phyloP scores from a whole-genome alignment of 2,113 vertebrate species.

The Hoplias malabaricus region DNA sequence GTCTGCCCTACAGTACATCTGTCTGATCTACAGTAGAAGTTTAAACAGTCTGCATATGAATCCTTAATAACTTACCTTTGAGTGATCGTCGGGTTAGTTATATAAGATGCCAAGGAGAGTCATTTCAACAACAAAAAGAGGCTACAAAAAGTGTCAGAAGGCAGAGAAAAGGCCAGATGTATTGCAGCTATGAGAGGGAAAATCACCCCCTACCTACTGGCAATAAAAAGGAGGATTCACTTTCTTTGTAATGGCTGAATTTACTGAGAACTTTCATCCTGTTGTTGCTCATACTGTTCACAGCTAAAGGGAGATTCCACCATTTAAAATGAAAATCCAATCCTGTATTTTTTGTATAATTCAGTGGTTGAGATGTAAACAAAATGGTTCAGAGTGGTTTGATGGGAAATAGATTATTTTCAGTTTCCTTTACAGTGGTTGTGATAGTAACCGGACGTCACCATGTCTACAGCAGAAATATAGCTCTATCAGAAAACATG shows the following conservation, averaged over 20 bases:
- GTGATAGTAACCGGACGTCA: too few species aligned
- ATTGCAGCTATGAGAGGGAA: neutral
- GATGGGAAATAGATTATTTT: too few species aligned
- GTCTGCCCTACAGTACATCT: too few species aligned
- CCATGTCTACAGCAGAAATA: too few species aligned
- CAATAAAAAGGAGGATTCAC: neutral
- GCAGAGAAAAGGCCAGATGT: neutral
- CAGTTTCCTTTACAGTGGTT: too few species aligned
- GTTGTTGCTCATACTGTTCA: neutral
- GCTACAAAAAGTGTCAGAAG: neutral
- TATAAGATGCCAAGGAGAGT: neutral
- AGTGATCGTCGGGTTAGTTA: neutral
- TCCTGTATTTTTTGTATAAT: too few species aligned
- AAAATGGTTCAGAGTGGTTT: too few species aligned
- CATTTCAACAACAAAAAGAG: neutral
- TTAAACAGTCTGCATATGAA: neutral
- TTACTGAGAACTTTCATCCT: neutral
- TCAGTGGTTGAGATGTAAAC: too few species aligned
- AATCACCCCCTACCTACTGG: neutral
- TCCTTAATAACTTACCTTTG: neutral
- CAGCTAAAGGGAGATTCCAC: too few species aligned
- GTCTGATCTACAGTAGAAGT: too few species aligned
- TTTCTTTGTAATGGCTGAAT: neutral
- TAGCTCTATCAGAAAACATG: neutral
- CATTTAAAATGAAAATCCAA: too few species aligned